Conservation (phyloP, 2,888 invertebrate species). For the Ganaspis brasiliensis region DNA sequence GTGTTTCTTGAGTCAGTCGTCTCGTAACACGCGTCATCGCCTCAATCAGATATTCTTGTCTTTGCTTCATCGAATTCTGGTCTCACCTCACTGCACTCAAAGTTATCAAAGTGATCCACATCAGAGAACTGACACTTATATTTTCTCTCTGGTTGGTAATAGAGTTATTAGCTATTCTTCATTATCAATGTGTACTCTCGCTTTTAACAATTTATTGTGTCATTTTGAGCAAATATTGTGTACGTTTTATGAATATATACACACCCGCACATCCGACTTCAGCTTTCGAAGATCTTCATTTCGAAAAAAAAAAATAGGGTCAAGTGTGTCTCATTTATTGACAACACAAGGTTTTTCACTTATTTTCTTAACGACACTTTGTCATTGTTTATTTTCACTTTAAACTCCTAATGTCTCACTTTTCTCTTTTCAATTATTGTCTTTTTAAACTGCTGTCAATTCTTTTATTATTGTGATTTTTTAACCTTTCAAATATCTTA, state of each 20-base stretch:
- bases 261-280: not conserved
- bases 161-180: constrained; percentile 7
- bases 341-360: too few relatives aligned
- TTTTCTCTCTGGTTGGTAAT: constrained; percentile 16
- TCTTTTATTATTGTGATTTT: too few relatives aligned
- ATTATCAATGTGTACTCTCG: constrained; percentile 47
- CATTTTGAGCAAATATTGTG: not conserved
- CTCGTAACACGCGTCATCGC: constrained; percentile 42
- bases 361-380: too few relatives aligned
- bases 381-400: too few relatives aligned
- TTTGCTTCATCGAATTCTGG: constrained; percentile 40
- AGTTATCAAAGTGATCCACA: not conserved
- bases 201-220: not conserved
- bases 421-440: too few relatives aligned
- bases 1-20: constrained; percentile 50
- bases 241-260: too few relatives aligned
- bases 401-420: too few relatives aligned
- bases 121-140: not conserved
- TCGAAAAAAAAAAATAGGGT: not conserved
- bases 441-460: too few relatives aligned
- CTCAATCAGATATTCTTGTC: constrained; percentile 44
- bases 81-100: constrained; percentile 26
- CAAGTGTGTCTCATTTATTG: not conserved
- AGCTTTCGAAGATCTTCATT: not conserved
- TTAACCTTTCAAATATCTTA: too few relatives aligned